Evolutionary conservation across 2,888 invertebrate genomes (phyloP).

Genomic region (Sturmia bella): DNA sequence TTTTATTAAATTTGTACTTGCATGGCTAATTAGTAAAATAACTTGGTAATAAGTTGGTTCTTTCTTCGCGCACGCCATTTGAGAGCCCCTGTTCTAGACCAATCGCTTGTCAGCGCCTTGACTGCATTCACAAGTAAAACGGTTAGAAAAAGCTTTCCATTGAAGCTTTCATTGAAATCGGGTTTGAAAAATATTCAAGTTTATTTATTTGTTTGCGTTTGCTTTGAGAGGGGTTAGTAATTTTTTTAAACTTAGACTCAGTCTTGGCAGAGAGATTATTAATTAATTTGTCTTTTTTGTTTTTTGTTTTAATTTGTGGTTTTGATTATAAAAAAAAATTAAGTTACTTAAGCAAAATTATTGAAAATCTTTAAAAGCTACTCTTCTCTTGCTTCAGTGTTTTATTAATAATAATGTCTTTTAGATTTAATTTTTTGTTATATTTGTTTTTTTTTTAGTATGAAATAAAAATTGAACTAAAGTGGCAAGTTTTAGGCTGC

Average conservation of each 20-base stretch:
- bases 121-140: no score
- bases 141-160: conserved; percentile 9
- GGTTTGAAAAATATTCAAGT: conserved; percentile 23
- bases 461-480: conserved; percentile 57
- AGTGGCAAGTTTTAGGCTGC: conserved; percentile 68
- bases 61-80: no score
- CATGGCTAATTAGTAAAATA: no score
- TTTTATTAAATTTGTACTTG: no score
- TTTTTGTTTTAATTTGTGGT: conserved; percentile 46
- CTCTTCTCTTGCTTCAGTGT: conserved; percentile 51
- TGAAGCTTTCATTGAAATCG: conserved; percentile 26
- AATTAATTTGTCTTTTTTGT: conserved; percentile 64
- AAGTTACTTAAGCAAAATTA: conserved; percentile 30
- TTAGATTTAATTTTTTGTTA: not conserved
- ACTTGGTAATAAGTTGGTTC: no score
- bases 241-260: conserved; percentile 79
- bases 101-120: no score
- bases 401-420: conserved; percentile 43
- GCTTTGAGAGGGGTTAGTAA: conserved; percentile 55
- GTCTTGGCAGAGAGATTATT: conserved; percentile 82
- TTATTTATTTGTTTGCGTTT: conserved; percentile 25
- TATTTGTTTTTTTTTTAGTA: conserved; percentile 6
- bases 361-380: conserved; percentile 61
- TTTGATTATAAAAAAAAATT: conserved; percentile 33
- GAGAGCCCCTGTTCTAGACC: no score